Evolutionary conservation across 64 coral and sea anemone genomes (phyloP).

Genomic region (Porites australiensis): DNA sequence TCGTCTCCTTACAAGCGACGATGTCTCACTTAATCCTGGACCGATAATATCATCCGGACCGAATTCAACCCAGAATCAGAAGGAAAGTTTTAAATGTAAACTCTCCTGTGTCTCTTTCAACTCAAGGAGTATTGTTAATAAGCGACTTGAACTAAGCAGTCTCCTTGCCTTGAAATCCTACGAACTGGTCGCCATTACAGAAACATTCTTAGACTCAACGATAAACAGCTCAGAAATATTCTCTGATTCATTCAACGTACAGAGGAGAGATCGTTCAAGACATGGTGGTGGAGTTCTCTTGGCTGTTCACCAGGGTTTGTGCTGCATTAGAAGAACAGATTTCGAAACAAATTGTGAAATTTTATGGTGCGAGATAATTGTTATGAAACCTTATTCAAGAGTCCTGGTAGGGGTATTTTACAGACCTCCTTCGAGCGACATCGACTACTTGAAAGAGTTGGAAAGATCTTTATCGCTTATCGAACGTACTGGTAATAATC

Average conservation of each 20-base stretch:
- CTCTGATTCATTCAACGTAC: not conserved
- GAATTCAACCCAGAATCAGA: no score
- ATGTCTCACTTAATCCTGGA: constrained; percentile 8
- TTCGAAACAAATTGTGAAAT: constrained; percentile 3
- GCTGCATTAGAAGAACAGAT: constrained; percentile 22
- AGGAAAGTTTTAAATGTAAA: no score
- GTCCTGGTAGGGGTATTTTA: constrained; percentile 33
- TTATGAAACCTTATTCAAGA: constrained; percentile 15
- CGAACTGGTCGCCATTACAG: constrained; percentile 13
- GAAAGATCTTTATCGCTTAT: constrained; percentile 1
- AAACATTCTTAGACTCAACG: constrained; percentile 24
- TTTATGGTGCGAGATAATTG: constrained; percentile 22
- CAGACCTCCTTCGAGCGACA: constrained; percentile 25
- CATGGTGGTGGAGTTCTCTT: constrained; percentile 19
- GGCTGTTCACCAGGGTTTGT: constrained; percentile 23
- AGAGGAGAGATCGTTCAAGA: constrained; percentile 33
- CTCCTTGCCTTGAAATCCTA: no score
- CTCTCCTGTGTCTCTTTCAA: no score
- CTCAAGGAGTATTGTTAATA: no score
- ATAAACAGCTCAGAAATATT: constrained; percentile 34
- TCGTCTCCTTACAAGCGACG: constrained; percentile 29
- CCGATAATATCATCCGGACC: not conserved
- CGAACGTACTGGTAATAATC: constrained; percentile 30
- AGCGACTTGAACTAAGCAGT: no score
- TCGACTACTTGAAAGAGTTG: constrained; percentile 20